Base-by-base conservation (phyloP, 2,888 invertebrate species). In the Pyrocoelia pectoralis region DNA sequence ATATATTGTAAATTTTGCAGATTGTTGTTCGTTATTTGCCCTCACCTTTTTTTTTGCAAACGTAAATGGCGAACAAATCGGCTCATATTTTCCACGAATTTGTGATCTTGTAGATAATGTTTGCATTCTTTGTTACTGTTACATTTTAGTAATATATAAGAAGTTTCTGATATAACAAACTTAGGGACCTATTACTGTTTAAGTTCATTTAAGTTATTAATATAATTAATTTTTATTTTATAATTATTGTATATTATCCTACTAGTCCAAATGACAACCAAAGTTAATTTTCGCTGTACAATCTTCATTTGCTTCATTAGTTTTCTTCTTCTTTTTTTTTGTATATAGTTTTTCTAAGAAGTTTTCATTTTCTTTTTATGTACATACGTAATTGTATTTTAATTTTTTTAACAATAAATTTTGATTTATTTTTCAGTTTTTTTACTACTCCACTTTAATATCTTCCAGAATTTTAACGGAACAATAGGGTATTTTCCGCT, bases 261-360 rank as follows among this genome's bases (percentile, higher is more conserved):
- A 78, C 81, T 82, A 82, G 81, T 81, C 81, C 76, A 78, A 77
- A 73, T 72, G 79, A 75, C 78, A 81, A 80, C 81, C 81, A 81
- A 81, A 81, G 81, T 80, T 71, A 68, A 69, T 70, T 33, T 69
- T 69, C 55, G 50, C 58, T 58, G 57, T 57, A 56, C 18, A 56
- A 55, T 46, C 28, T 43, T 40, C 54, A 29, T 46, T 56, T 17
- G 48, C 15, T 33, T 28, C 24, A 9, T 18, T 29, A 33, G 14
- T 17, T 15, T 56, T 48, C n/a, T 54, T 12, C 33, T 38, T 17
- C 10, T 56, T 48, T 14, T 54, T 12, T 52, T 38, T 33, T 14
- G 12, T 24, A 43, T 19, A 13, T 55, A 41, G n/a, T 2, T n/a
- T n/a, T n/a, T n/a, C n/a, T n/a, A n/a, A n/a, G n/a, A n/a, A n/a